A percentile compares a stretch with the other conserved stretches of the same genome.
These are phyloP conservation scores for Zoroaster sp. DNA, from an alignment of 53 echinoderm and acorn worm genomes.

Conservation along the genomic window DNA sequence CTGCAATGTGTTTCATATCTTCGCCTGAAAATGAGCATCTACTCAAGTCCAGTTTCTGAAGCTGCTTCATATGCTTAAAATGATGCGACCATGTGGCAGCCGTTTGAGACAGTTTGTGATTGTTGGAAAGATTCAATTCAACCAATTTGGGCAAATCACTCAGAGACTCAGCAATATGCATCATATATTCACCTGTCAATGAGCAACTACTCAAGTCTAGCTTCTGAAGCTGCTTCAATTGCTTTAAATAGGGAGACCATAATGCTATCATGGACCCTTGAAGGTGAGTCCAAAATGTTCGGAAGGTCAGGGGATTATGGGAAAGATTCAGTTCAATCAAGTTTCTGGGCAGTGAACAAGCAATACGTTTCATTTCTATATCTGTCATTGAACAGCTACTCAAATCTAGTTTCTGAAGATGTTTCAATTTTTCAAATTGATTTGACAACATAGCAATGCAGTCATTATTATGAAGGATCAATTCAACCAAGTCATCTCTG, in stretches of 20 bases:
- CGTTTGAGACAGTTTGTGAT: not conserved
- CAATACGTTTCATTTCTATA: not conserved
- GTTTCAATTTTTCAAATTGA: not conserved
- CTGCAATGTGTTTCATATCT: not conserved
- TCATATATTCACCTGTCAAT: constrained; percentile 5
- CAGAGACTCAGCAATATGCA: not conserved
- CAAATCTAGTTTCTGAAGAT: not conserved
- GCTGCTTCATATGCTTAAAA: not conserved
- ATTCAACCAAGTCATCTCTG: not conserved
- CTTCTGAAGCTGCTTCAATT: constrained; percentile 5
- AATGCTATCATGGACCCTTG: not conserved
- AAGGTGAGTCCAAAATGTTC: too few relatives aligned
- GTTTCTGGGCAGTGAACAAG: too few relatives aligned
- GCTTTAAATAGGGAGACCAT: constrained; percentile 8
- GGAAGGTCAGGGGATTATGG: not conserved
- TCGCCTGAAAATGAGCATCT: not conserved
- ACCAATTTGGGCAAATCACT: not conserved
- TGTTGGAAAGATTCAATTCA: not conserved
- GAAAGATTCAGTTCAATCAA: constrained; percentile 13
- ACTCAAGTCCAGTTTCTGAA: not conserved
- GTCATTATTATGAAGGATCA: not conserved
- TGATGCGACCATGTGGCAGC: not conserved
- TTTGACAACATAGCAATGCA: not conserved
- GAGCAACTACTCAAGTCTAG: constrained; percentile 17
- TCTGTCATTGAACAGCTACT: not conserved